Evolutionary conservation across 2,888 invertebrate species (phyloP).

Genomic region (Bhutanitis thaidina): DNA sequence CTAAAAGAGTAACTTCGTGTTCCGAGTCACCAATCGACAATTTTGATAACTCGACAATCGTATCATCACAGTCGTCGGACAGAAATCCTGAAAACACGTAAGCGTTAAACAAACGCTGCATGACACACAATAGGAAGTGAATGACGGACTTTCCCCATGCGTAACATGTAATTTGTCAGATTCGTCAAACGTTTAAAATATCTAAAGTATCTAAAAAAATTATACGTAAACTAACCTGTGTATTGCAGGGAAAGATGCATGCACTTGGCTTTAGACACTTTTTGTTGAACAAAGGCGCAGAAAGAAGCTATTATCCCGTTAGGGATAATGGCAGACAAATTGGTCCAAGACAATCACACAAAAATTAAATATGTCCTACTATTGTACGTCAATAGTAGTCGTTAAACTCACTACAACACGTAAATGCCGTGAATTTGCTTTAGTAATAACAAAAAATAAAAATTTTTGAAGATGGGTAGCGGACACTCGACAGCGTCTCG

Average conservation of each 20-base stretch:
- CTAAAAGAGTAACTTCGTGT: conserved; percentile 66
- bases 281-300: conserved; percentile 71
- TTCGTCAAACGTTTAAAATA: conserved; percentile 31
- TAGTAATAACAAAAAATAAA: conserved; percentile 69
- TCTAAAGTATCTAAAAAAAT: conserved; percentile 1
- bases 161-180: conserved; percentile 39
- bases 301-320: conserved; percentile 78
- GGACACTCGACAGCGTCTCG: conserved; percentile 51
- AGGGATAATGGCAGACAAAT: conserved; percentile 73
- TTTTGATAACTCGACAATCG: conserved; percentile 75
- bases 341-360: conserved; percentile 46
- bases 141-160: conserved; percentile 66
- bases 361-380: conserved; percentile 40
- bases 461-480: conserved; percentile 63
- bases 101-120: conserved; percentile 35
- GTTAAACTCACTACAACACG: conserved; percentile 46
- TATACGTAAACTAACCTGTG: conserved; percentile 59
- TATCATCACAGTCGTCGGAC: conserved; percentile 79
- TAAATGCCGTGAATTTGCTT: conserved; percentile 45
- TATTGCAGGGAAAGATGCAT: conserved; percentile 80
- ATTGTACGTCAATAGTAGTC: conserved; percentile 52
- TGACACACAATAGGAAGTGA: conserved; percentile 69
- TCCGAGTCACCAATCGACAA: conserved; percentile 71
- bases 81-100: conserved; percentile 67
- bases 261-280: conserved; percentile 79